A percentile compares a stretch with the other conserved stretches of the same genome.
These are phyloP conservation scores for Ia io DNA, from an alignment of 2,113 vertebrate species.

Conservation along the genomic window DNA sequence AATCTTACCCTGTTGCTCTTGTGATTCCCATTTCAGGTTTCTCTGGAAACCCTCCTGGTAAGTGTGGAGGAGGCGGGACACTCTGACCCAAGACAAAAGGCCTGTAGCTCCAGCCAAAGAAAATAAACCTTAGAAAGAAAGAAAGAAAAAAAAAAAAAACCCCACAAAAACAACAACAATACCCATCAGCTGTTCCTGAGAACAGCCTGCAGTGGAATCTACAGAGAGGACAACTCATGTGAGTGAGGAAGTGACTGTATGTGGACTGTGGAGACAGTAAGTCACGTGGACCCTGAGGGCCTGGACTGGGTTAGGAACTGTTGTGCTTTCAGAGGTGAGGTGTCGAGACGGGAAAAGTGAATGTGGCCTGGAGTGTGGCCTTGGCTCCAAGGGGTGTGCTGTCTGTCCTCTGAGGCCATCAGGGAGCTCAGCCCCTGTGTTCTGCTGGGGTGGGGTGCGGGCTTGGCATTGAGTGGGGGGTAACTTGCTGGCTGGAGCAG, in stretches of 20 bases:
- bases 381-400: slow-evolving; percentile 45
- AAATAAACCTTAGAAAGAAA: slow-evolving; percentile 56
- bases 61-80: slow-evolving; percentile 74
- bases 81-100: slow-evolving; percentile 75
- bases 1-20: slow-evolving; percentile 63
- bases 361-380: slow-evolving; percentile 63
- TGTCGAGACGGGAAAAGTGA: slow-evolving; percentile 53
- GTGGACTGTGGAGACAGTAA: slow-evolving; percentile 80
- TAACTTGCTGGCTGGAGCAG: slow-evolving; percentile 61
- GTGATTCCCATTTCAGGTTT: slow-evolving; percentile 74
- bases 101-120: slow-evolving; percentile 73
- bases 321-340: slow-evolving; percentile 46
- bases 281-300: slow-evolving; percentile 58
- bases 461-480: slow-evolving; percentile 47
- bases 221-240: slow-evolving; percentile 46
- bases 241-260: slow-evolving; percentile 71
- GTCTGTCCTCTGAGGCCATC: slow-evolving; percentile 57
- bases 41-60: slow-evolving; percentile 78
- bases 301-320: slow-evolving; percentile 21
- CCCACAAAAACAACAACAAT: background rate
- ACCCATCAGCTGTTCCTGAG: slow-evolving; percentile 31
- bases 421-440: slow-evolving; percentile 46
- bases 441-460: slow-evolving; percentile 49
- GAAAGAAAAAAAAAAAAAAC: background rate
- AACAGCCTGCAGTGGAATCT: slow-evolving; percentile 56